Base-by-base conservation (phyloP, 2,888 invertebrate species). In the Cacoxenus indagator region DNA sequence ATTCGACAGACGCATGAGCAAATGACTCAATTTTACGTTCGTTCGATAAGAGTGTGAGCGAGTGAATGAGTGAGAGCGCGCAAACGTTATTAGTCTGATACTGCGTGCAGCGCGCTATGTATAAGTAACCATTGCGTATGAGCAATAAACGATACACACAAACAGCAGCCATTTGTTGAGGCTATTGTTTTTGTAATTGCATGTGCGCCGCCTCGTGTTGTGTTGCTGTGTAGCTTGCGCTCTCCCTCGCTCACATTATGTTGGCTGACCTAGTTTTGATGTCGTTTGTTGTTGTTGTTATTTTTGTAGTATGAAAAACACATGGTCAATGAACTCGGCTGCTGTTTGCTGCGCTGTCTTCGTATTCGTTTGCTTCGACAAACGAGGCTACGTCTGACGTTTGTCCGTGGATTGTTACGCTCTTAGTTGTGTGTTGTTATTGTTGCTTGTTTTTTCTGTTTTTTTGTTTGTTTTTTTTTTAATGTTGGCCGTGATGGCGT, bases 321-420 rank as follows among this genome's bases (percentile, higher is more conserved):
- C 81, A 78, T 78, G 61, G 83, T 83, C 84, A 83, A 80, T 78
- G 84, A 85, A 85, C 84, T 83, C 73, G 71, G 73, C 43, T 31
- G 19, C 6, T n/a, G 55, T n/a, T 64, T 22, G 22, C 17, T 48
- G 48, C 51, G 17, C 51, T 51, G 51, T 17, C 8, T 0, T n/a
- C 8, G 51, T 22, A 24, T 51, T 45, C 24, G 54, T 24, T 22
- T 24, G 54, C 22, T 54, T n/a, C 17, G n/a, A 11, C n/a, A 46
- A 24, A 27, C n/a, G 46, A 27, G 62, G n/a, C n/a, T n/a, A n/a
- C n/a, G n/a, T n/a, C n/a, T n/a, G n/a, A n/a, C n/a, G n/a, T 22
- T 54, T 54, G 54, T 55, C 26, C 22, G 65, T 51, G n/a, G 37
- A 22, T 26, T 48, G 64, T 48, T 26, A 14, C 14, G 14, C 22